Evolutionary conservation across 2,888 invertebrate species (phyloP).

Genomic region (Clepsis dumicolana): DNA sequence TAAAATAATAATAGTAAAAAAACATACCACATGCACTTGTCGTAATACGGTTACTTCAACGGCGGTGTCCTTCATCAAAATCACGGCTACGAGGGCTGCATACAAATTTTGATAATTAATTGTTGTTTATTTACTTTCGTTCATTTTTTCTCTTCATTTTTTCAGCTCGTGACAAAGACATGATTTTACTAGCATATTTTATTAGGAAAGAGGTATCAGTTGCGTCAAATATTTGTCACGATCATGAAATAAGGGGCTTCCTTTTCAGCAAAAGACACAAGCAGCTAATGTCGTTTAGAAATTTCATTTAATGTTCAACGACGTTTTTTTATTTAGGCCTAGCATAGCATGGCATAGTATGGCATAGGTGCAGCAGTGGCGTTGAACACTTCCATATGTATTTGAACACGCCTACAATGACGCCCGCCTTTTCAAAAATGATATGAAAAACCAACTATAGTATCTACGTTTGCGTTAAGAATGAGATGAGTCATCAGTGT

Average conservation of each 20-base stretch:
- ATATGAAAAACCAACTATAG: too few relatives aligned
- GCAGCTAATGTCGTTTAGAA: too few relatives aligned
- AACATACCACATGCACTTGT: constrained; percentile 83
- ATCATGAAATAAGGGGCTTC: background rate
- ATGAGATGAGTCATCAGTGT: too few relatives aligned
- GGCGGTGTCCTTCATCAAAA: constrained; percentile 78
- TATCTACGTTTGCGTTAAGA: too few relatives aligned
- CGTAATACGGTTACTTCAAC: constrained; percentile 77
- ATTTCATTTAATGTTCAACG: background rate
- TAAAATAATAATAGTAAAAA: background rate
- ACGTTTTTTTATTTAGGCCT: background rate
- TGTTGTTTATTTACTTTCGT: background rate
- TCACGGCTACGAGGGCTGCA: constrained; percentile 83
- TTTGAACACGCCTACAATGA: too few relatives aligned
- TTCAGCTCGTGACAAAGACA: background rate
- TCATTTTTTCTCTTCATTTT: background rate
- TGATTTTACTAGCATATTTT: background rate
- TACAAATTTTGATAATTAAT: constrained; percentile 35
- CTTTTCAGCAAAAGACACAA: background rate
- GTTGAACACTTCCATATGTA: too few relatives aligned
- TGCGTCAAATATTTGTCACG: background rate
- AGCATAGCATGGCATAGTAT: too few relatives aligned
- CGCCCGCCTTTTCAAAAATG: too few relatives aligned
- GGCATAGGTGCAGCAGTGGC: too few relatives aligned
- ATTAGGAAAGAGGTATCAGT: background rate